These are phyloP conservation scores for Aphelenchoides besseyi DNA, from an alignment of 1,140 invertebrate species.

Conservation along the genomic window DNA sequence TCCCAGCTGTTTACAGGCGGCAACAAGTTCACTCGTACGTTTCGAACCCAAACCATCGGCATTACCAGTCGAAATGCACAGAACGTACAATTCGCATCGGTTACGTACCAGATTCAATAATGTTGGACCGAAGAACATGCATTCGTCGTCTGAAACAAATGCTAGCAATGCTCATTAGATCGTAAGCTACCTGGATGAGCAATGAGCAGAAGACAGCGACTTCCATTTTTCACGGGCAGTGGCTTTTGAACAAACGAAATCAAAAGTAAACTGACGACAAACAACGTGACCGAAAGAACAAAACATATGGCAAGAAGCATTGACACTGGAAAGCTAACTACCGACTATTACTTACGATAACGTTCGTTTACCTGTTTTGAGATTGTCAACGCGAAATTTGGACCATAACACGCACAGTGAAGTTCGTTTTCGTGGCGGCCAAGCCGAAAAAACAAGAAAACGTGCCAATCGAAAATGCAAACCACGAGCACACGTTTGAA, in stretches of 20 bases:
- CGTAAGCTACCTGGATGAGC: slow-evolving; percentile 85
- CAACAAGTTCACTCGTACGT: slow-evolving; percentile 75
- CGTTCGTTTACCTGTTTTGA: too few species aligned
- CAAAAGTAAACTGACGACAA: not conserved
- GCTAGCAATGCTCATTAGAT: too few species aligned
- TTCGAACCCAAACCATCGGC: slow-evolving; percentile 68
- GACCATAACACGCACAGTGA: too few species aligned
- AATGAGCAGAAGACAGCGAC: slow-evolving; percentile 71
- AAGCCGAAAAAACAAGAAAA: too few species aligned
- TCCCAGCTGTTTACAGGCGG: slow-evolving; percentile 75
- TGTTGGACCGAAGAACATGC: slow-evolving; percentile 94
- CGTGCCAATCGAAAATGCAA: too few species aligned
- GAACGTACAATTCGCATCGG: slow-evolving; percentile 72
- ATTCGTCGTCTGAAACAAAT: slow-evolving; percentile 70
- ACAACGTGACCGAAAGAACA: not conserved
- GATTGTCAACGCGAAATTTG: too few species aligned
- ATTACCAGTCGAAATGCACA: slow-evolving; percentile 81
- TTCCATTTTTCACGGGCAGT: slow-evolving; percentile 19
- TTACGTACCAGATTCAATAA: slow-evolving; percentile 71
- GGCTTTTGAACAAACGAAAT: not conserved
- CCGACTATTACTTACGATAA: not conserved
- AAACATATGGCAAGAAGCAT: slow-evolving; percentile 12
- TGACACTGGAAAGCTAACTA: not conserved
- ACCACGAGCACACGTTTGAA: too few species aligned
- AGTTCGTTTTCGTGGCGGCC: too few species aligned